These are phyloP conservation scores for Rhagonycha lutea DNA, from an alignment of 2,888 invertebrate genomes.

Conservation along the genomic window DNA sequence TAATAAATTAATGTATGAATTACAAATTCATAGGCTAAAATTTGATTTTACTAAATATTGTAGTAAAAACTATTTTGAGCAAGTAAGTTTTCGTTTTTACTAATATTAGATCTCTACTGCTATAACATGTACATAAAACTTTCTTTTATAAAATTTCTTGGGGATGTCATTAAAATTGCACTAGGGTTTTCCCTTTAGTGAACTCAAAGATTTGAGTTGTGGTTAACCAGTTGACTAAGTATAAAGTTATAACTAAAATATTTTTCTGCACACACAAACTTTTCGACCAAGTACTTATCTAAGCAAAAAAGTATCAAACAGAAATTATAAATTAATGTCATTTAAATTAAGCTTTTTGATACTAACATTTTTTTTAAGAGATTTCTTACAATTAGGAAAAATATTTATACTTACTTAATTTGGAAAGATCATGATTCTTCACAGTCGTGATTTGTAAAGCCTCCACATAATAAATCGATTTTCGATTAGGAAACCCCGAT, in stretches of 20 bases:
- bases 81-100: neutral
- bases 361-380: slow-evolving; percentile 8
- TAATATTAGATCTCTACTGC: neutral
- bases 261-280: neutral
- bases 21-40: neutral
- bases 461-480: slow-evolving; percentile 11
- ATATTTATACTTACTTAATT: slow-evolving; percentile 1
- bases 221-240: neutral
- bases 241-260: neutral
- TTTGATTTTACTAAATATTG: neutral
- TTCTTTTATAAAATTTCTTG: neutral
- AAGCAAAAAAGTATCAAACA: neutral
- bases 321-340: slow-evolving; percentile 24
- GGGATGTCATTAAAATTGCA: neutral
- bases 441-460: slow-evolving; percentile 7
- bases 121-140: neutral
- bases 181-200: neutral
- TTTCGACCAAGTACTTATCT: neutral
- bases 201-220: neutral
- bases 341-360: slow-evolving; percentile 30
- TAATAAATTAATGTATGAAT: neutral
- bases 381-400: neutral
- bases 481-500: slow-evolving; percentile 13
- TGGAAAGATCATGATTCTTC: slow-evolving; percentile 14
- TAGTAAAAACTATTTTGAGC: neutral